phyloP scores from a whole-genome alignment of 53 echinoderm and acorn worm species.

The Antedon mediterranea region DNA sequence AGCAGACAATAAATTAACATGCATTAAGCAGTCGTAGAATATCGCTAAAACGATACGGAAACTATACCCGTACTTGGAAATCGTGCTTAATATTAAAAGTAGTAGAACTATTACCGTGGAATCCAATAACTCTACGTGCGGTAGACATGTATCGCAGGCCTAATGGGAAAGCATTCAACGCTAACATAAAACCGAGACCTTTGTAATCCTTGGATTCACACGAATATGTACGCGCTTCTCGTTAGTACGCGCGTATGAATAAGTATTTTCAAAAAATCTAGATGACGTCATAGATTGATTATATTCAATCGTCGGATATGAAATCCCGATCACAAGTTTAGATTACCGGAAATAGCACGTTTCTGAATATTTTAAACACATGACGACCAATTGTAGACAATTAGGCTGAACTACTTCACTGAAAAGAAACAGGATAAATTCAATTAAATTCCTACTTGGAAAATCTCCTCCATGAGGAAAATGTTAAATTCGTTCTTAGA shows the following conservation, averaged over 20 bases:
- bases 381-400: conserved; percentile 1
- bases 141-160: not conserved
- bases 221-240: not conserved
- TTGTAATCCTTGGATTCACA: not conserved
- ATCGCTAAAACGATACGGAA: not conserved
- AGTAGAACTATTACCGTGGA: not conserved
- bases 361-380: not conserved
- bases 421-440: too few relatives aligned
- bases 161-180: not conserved
- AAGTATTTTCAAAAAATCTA: not conserved
- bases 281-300: not conserved
- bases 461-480: too few relatives aligned
- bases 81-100: not conserved
- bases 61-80: not conserved
- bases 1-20: not conserved
- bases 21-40: not conserved
- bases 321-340: not conserved
- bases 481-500: too few relatives aligned
- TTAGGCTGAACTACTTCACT: too few relatives aligned
- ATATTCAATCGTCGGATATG: not conserved
- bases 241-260: not conserved
- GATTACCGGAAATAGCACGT: not conserved
- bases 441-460: too few relatives aligned
- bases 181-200: not conserved
- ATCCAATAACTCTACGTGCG: not conserved